Evolutionary conservation across 1,140 invertebrate species (phyloP), one percentile per base, ranked within the genome.

Genomic region (Probaryconus sp.): DNA sequence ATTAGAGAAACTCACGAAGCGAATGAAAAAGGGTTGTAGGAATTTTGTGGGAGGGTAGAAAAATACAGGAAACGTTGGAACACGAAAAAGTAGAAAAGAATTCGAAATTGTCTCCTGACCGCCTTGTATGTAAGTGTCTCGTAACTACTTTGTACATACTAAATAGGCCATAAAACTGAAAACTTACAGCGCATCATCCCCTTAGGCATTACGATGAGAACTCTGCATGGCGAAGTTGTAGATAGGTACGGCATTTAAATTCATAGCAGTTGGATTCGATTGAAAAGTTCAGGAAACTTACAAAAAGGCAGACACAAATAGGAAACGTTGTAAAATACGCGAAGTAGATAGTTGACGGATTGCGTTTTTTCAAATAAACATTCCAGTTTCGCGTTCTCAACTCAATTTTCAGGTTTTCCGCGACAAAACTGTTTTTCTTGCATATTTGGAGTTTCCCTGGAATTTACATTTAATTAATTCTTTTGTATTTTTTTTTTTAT

Each of bases 181-280:
- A 18, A 51, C 28, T 38, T 20, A 42, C 60, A 24, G 6, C 9
- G 17, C 47, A 35, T 14, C 43, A 5, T 40, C 35, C 7, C 14
- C 17, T 42, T 10, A 38, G 18, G 18, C 17, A 21, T 42, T 42
- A 42, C 38, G 13, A 42, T 17, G 48, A n/a, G n/a, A n/a, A 18
- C 24, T 14, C 20, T 17, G 13, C 45, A 18, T 33, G 35, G 21
- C 20, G 21, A 17, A 26, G 14, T 37, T 5, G 4, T 20, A 53
- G 17, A 21, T 21, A 42, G 38, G 16, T 21, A 56, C 31, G 26
- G 20, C 37, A 42, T 64, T 64, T 42, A 43, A 64, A 64, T 64
- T 50, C 60, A 64, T 64, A 24, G 43, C 47, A 30, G 24, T 64
- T 11, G 30, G 33, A 47, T 68, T 58, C 42, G 42, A 56, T 58